Evolutionary conservation across 2,797 vertebrate genomes (phyloP).

Genomic region (Okamejei kenojei): DNA sequence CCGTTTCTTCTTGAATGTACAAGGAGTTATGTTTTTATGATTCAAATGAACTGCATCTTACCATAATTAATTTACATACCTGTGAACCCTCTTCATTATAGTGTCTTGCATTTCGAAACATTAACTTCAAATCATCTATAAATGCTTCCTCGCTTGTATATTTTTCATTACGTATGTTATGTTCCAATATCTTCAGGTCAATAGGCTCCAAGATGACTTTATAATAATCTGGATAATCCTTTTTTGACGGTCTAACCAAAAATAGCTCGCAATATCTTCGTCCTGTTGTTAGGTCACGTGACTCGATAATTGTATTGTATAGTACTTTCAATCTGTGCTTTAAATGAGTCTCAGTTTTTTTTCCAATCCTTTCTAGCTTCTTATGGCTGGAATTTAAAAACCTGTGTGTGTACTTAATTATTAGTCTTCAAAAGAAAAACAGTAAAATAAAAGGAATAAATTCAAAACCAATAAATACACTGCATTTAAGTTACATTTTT

Average conservation of each 20-base stretch:
- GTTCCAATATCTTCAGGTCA: conserved; percentile 91
- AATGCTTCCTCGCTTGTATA: conserved; percentile 81
- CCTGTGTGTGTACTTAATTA: conserved; percentile 33
- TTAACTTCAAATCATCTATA: conserved; percentile 91
- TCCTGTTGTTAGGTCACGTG: conserved; percentile 74
- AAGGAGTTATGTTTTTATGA: neutral
- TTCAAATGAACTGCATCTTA: neutral
- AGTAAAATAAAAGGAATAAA: conserved; percentile 18
- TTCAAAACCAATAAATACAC: conserved; percentile 16
- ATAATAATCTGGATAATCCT: conserved; percentile 98
- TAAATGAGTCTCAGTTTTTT: conserved; percentile 32
- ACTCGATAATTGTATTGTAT: conserved; percentile 77
- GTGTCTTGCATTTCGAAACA: conserved; percentile 95
- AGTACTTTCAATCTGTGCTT: conserved; percentile 91
- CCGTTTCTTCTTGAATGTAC: neutral
- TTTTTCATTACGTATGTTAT: conserved; percentile 91
- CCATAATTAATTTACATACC: conserved; percentile 54
- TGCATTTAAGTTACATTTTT: neutral
- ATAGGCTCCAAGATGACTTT: conserved; percentile 96
- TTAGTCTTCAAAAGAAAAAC: conserved; percentile 14
- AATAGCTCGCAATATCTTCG: conserved; percentile 90
- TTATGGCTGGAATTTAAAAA: conserved; percentile 64
- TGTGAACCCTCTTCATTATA: conserved; percentile 97
- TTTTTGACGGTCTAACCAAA: conserved; percentile 96
- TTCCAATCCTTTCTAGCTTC: conserved; percentile 47